phyloP scores from a whole-genome alignment of 2,113 vertebrate genomes.

The Daphoenositta chrysoptera region DNA sequence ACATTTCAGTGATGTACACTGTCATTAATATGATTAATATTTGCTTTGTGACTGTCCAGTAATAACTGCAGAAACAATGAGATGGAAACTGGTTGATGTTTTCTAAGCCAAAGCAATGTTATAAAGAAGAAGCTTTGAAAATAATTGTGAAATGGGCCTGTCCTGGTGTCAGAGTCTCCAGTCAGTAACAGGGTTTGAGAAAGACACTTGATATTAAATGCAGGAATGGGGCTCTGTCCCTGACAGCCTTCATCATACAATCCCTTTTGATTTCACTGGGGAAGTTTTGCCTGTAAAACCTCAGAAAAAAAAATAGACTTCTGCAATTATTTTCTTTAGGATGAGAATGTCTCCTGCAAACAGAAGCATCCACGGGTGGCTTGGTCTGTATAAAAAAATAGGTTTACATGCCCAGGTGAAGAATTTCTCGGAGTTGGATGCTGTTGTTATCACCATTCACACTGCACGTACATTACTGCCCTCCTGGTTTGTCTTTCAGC shows the following conservation, averaged over 20 bases:
- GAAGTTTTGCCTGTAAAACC: neutral
- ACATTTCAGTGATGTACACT: neutral
- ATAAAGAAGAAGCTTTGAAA: neutral
- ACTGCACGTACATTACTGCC: neutral
- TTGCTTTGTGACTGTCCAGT: constrained; percentile 2
- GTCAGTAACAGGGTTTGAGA: neutral
- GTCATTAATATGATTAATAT: constrained; percentile 34
- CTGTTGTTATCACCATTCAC: neutral
- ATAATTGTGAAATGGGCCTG: neutral
- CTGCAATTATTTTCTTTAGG: neutral
- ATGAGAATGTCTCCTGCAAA: neutral
- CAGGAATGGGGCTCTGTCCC: neutral
- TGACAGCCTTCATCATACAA: neutral
- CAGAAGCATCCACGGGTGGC: neutral
- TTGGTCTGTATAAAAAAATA: neutral
- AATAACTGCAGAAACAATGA: neutral
- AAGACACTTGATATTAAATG: neutral
- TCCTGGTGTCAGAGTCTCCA: neutral
- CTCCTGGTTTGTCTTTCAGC: neutral
- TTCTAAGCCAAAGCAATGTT: neutral
- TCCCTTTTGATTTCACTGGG: neutral
- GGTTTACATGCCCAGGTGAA: neutral
- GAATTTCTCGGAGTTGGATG: neutral
- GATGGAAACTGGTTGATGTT: neutral
- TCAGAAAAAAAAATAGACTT: neutral